A percentile compares a stretch with the other conserved stretches of the same genome.
Conservation (phyloP, 2,888 invertebrate species). For the Brachyptera putata region DNA sequence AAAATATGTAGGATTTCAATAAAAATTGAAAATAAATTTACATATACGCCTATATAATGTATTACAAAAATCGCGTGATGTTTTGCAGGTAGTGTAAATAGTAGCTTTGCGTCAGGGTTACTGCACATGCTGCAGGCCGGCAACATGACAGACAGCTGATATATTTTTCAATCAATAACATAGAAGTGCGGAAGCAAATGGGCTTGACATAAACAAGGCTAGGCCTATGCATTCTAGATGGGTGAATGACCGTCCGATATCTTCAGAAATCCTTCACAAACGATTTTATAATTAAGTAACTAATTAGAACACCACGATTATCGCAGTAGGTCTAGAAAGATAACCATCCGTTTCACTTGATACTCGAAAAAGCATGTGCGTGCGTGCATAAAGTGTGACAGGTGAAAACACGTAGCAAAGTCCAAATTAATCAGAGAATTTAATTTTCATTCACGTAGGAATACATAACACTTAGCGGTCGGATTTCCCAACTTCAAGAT, state of each 20-base stretch:
- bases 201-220: not conserved
- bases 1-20: too few relatives aligned
- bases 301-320: too few relatives aligned
- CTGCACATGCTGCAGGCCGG: not conserved
- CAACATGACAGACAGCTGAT: not conserved
- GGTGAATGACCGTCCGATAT: not conserved
- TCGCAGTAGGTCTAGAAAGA: too few relatives aligned
- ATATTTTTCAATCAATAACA: not conserved
- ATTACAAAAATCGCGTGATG: too few relatives aligned
- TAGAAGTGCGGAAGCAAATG: not conserved
- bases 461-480: too few relatives aligned
- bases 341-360: not conserved
- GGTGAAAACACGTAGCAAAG: not conserved
- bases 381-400: constrained; percentile 3
- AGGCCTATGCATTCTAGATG: not conserved
- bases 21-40: too few relatives aligned
- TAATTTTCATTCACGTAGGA: not conserved
- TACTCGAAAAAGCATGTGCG: constrained; percentile 1
- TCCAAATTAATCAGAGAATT: too few relatives aligned
- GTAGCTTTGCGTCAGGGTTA: too few relatives aligned
- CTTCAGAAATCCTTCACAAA: not conserved
- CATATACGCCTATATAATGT: too few relatives aligned
- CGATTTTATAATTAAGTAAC: too few relatives aligned
- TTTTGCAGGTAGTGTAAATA: not conserved
- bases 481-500: too few relatives aligned